Conservation (phyloP, 2,797 vertebrate species). For the Syndactyla subalaris region DNA sequence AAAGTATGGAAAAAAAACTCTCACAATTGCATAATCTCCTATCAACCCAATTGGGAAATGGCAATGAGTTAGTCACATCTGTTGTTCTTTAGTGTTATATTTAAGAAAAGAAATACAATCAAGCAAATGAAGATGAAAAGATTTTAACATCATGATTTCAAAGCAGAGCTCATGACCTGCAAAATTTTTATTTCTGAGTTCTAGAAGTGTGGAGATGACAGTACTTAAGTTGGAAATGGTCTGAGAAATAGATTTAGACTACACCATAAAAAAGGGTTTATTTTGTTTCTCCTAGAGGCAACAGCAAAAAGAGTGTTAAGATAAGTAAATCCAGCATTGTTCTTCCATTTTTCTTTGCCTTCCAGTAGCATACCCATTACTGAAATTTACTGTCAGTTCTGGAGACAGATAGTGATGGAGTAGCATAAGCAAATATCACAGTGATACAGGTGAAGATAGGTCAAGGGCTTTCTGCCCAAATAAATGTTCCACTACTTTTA, state of each 20-base stretch:
- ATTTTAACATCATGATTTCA: neutral
- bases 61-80: neutral
- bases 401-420: neutral
- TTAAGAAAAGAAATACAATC: neutral
- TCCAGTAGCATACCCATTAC: neutral
- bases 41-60: neutral
- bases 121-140: rapidly evolving
- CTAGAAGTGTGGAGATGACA: neutral
- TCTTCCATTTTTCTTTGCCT: neutral
- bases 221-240: neutral
- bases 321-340: neutral
- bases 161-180: neutral
- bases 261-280: rapidly evolving
- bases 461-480: neutral
- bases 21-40: neutral
- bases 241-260: neutral
- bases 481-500: neutral
- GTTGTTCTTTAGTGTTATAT: neutral
- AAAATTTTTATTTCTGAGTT: neutral
- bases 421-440: neutral
- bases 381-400: neutral
- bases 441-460: neutral
- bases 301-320: neutral
- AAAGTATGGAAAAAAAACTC: rapidly evolving
- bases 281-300: neutral